Base-by-base conservation (phyloP, 2,888 invertebrate species). In the Pelosia muscerda region DNA sequence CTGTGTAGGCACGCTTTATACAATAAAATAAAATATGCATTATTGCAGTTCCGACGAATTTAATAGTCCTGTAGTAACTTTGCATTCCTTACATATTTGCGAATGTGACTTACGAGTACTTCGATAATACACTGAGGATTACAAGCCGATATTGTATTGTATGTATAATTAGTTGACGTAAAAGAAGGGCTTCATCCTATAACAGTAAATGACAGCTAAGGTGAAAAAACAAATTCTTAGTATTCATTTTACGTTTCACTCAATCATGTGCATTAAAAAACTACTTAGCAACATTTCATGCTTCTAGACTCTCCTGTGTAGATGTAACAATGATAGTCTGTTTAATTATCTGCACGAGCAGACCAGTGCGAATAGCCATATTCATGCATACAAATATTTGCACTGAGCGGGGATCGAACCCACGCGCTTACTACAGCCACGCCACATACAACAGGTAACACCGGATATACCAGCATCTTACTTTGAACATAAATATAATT, bases 181-280 rank as follows among this genome's bases (percentile, higher is more conserved):
- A n/a, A 49, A 49, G 49, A 8, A 19, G 49, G 49, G 49, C 49
- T 49, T 49, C 49, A 49, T 49, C 49, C 54, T 23, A 55, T 55
- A 55, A 55, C 25, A 55, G 19, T 49, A 49, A 49, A 49, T n/a
- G 49, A 49, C n/a, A 49, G 49, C 49, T 49, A 49, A 49, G n/a
- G 49, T 49, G 49, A 49, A 49, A 49, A 49, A n/a, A n/a, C n/a
- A 19, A 13, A 15, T n/a, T n/a, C n/a, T n/a, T n/a, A 15, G 6
- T 19, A 19, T 15, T 15, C 3, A 2, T 13, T 2, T 42, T 19
- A 42, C 19, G 2, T 19, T 38, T 38, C 38, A 3, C 42, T 19
- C 19, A 1, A 19, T 19, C 19, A 19, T 42, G 4, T 38, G 38
- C 15, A 15, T 38, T 15, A 31, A 42, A 8, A 42, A 42, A 42